phyloP scores from a whole-genome alignment of 2,888 invertebrate genomes.

The Euproctis similis region DNA sequence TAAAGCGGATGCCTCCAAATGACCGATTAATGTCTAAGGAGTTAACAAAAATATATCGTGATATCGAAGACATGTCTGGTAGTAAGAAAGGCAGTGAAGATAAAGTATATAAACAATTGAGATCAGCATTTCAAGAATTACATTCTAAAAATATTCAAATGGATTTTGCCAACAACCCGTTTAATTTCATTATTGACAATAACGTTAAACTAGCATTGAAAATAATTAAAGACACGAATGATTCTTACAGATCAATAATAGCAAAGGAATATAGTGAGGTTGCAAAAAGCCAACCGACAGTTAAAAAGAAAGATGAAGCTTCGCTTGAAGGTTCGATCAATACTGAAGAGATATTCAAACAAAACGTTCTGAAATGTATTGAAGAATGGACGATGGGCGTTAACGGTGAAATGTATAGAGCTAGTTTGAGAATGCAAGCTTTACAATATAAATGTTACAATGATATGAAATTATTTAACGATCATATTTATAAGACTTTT shows the following conservation, averaged over 20 bases:
- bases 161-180: slow-evolving; percentile 61
- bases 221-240: slow-evolving; percentile 48
- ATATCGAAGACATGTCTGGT: slow-evolving; percentile 45
- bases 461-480: slow-evolving; percentile 61
- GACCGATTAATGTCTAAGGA: slow-evolving; percentile 56
- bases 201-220: slow-evolving; percentile 56
- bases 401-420: slow-evolving; percentile 73
- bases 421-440: slow-evolving; percentile 53
- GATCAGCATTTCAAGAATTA: slow-evolving; percentile 47
- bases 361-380: slow-evolving; percentile 56
- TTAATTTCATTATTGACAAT: slow-evolving; percentile 55
- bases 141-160: slow-evolving; percentile 51
- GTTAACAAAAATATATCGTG: slow-evolving; percentile 48
- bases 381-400: slow-evolving; percentile 77
- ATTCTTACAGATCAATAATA: slow-evolving; percentile 45
- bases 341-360: slow-evolving; percentile 50
- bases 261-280: slow-evolving; percentile 54
- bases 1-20: slow-evolving; percentile 49
- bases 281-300: slow-evolving; percentile 40
- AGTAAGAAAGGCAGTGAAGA: slow-evolving; percentile 54
- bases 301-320: slow-evolving; percentile 51
- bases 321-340: slow-evolving; percentile 37
- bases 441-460: slow-evolving; percentile 52
- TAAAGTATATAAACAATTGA: slow-evolving; percentile 51
- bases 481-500: slow-evolving; percentile 59